Base-by-base conservation (phyloP, 2,797 vertebrate species). In the Coregonus sp. region DNA sequence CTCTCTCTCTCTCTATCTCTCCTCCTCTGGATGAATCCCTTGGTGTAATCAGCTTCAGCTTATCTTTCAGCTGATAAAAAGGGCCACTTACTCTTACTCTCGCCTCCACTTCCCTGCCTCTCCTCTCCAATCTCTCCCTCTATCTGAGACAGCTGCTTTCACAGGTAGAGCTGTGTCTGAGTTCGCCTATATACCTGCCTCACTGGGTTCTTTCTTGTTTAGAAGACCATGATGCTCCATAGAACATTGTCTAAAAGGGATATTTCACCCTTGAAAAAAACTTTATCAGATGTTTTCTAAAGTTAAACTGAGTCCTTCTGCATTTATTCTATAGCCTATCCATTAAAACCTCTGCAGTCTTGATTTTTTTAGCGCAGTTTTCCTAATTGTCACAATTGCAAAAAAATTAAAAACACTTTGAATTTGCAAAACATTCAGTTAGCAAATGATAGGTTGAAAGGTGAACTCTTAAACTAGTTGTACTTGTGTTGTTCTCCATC, bases 41-140 rank as follows among this genome's bases (percentile, higher is more conserved):
- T 51, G 37, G 7, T 25, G 35, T 66, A 74, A 74, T 74, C 20
- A 66, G 40, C 14, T 18, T 66, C 37, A 20, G 73, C 61, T 18
- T 65, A 35, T 50, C 59, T 35, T 7, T 74, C 59, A 63, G 40
- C n/a, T 50, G 73, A 66, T 66, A 66, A 65, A 51, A 47, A 74
- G 73, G 15, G 40, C 16, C 71, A 51, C 4, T 33, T 16, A 66
- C 20, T 50, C 20, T 29, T 25, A 35, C 35, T 40, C 56, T n/a
- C 5, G 12, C n/a, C 18, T 51, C 18, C 72, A 33, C 72, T 63
- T 25, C 33, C 5, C 56, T 40, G 29, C 18, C 4, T 33, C 9
- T 54, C 11, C 47, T 52, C 25, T 14, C 40, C 40, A 47, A 47
- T 47, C 40, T 47, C 40, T 47, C 40, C 40, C 40, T 47, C 37